Percentiles rank a stretch among this genome's conserved stretches.
Conservation (phyloP, 2,888 invertebrate species). For the Drosophila nr. fundita region DNA sequence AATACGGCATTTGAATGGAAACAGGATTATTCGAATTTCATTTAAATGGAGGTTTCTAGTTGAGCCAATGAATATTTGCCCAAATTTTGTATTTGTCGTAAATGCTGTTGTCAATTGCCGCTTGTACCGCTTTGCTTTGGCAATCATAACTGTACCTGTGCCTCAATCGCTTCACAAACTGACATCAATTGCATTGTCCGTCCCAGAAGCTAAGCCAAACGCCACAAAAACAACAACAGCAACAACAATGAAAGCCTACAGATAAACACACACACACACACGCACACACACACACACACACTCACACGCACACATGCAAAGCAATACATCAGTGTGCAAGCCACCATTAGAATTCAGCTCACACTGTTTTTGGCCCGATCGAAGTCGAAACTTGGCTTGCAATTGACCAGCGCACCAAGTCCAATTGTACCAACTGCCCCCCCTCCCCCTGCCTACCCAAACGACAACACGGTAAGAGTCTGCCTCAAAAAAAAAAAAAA, state of each 20-base stretch:
- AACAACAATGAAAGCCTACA: conserved; percentile 42
- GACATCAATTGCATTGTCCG: conserved; percentile 54
- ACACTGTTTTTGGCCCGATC: conserved; percentile 14
- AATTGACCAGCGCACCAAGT: conserved; percentile 75
- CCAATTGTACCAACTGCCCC: conserved; percentile 61
- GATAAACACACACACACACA: conserved; percentile 4
- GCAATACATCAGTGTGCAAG: conserved; percentile 11
- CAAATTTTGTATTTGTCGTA: not conserved
- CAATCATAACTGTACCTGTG: conserved; percentile 46
- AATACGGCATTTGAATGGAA: not conserved
- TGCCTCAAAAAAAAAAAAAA: conserved; percentile 10
- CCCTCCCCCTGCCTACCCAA: not conserved
- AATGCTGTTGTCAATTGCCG: not conserved
- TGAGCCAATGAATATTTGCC: not conserved
- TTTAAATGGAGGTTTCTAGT: not conserved
- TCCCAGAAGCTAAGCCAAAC: conserved; percentile 28
- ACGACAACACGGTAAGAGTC: conserved; percentile 32
- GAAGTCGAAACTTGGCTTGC: conserved; percentile 73
- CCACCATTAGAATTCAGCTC: conserved; percentile 47
- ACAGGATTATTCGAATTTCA: not conserved
- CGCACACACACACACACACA: conserved; percentile 17
- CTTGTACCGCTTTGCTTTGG: not conserved
- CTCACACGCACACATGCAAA: not conserved
- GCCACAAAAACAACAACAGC: conserved; percentile 27
- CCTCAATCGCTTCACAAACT: conserved; percentile 30